Evolutionary conservation across 2,888 invertebrate species (phyloP).

Genomic region (Phorcus lineatus): DNA sequence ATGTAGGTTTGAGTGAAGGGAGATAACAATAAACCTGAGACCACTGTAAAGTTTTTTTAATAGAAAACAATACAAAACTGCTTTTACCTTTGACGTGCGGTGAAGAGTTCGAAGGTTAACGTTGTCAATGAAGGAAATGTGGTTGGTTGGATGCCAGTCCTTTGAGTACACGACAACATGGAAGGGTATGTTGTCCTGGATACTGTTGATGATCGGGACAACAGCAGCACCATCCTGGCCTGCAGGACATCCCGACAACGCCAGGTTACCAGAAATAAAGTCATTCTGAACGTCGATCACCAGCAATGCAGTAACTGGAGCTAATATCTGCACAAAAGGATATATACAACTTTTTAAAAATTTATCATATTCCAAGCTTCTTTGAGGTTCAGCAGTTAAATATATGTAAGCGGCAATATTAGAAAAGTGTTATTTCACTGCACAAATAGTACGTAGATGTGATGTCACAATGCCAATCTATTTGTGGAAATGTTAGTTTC

Average conservation of each 20-base stretch:
- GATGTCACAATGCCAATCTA: too few relatives aligned
- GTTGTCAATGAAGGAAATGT: constrained; percentile 97
- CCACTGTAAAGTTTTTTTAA: too few relatives aligned
- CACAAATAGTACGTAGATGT: too few relatives aligned
- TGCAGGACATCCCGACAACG: constrained; percentile 94
- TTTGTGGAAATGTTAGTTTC: too few relatives aligned
- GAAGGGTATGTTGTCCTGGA: constrained; percentile 79
- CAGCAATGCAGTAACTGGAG: constrained; percentile 82
- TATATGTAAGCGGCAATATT: too few relatives aligned
- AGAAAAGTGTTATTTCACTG: too few relatives aligned
- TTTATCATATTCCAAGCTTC: too few relatives aligned
- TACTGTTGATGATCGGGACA: constrained; percentile 90
- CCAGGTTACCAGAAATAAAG: constrained; percentile 94
- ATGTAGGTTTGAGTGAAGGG: too few relatives aligned
- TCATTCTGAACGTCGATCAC: constrained; percentile 98
- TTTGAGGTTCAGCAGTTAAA: not conserved
- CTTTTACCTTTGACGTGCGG: constrained; percentile 51
- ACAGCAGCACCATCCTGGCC: constrained; percentile 81
- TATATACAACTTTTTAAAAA: not conserved
- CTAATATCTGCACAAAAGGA: constrained; percentile 51
- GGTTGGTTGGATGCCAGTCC: constrained; percentile 98
- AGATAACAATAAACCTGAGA: too few relatives aligned
- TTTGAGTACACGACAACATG: constrained; percentile 93
- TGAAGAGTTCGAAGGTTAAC: constrained; percentile 75
- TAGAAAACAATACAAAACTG: too few relatives aligned